A percentile compares a stretch with the other conserved stretches of the same genome.
Evolutionary conservation across 2,888 invertebrate species (phyloP).

Genomic region (Danaus chrysippus): DNA sequence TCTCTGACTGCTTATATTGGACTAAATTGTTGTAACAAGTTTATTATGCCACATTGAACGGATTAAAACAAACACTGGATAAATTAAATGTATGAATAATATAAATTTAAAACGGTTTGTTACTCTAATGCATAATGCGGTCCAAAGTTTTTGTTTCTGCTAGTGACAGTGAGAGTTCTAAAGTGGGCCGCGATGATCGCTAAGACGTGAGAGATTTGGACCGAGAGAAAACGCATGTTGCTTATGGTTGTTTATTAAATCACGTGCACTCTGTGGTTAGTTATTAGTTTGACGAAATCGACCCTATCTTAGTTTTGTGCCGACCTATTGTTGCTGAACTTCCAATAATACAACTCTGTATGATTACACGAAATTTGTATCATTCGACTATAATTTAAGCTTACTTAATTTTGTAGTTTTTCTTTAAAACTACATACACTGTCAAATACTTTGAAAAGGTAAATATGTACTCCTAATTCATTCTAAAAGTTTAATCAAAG

Average conservation of each 20-base stretch:
- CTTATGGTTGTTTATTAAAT: conserved; percentile 7
- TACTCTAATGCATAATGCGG: conserved; percentile 36
- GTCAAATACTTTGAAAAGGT: no score
- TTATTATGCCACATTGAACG: conserved; percentile 5
- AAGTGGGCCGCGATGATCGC: conserved; percentile 68
- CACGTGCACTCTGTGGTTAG: conserved; percentile 8
- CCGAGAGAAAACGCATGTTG: conserved; percentile 51
- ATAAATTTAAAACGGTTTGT: not conserved
- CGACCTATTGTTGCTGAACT: not conserved
- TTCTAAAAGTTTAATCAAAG: no score
- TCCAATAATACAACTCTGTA: not conserved
- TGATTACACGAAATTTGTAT: not conserved
- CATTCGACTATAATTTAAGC: not conserved
- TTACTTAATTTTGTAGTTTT: not conserved
- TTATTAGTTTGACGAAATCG: not conserved
- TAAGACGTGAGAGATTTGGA: conserved; percentile 44
- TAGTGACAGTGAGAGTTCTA: conserved; percentile 72
- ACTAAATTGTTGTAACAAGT: conserved; percentile 5
- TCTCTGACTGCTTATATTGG: conserved; percentile 7
- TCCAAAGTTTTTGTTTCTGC: conserved; percentile 38
- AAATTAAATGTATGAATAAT: conserved; percentile 10
- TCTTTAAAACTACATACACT: no score
- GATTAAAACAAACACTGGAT: no score
- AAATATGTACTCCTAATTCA: no score
- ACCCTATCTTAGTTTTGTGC: not conserved